phyloP scores from a whole-genome alignment of 1,140 invertebrate genomes.

The Dendrolimus punctatus region DNA sequence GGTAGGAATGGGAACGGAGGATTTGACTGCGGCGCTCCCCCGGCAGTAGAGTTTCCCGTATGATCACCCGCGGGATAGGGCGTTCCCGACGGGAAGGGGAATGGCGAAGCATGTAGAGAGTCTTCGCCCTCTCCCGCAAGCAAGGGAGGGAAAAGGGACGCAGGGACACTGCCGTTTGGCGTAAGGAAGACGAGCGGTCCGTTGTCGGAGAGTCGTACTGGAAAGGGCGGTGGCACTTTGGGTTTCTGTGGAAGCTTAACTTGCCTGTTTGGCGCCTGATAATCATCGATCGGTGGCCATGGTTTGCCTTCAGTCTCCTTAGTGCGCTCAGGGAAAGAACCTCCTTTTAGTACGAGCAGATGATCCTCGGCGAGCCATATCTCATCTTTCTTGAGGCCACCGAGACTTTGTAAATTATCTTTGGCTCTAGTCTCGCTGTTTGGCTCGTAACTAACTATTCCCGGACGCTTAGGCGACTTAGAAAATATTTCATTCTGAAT shows the following conservation, averaged over 20 bases:
- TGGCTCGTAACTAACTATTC: constrained; percentile 83
- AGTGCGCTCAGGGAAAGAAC: constrained; percentile 74
- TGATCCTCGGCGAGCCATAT: constrained; percentile 94
- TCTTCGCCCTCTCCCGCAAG: constrained; percentile 74
- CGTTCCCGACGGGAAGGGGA: constrained; percentile 71
- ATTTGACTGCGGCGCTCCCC: constrained; percentile 73
- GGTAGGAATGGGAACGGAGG: constrained; percentile 74
- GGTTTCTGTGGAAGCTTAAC: constrained; percentile 83
- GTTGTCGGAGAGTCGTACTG: constrained; percentile 84
- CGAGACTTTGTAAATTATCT: constrained; percentile 84
- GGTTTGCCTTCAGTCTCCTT: constrained; percentile 53
- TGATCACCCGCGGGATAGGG: constrained; percentile 66
- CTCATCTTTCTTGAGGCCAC: constrained; percentile 86
- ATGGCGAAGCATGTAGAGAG: constrained; percentile 68
- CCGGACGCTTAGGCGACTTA: constrained; percentile 78
- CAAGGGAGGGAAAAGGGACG: constrained; percentile 62
- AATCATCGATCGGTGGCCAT: constrained; percentile 88
- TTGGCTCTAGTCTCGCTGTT: constrained; percentile 83
- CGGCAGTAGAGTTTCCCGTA: constrained; percentile 75
- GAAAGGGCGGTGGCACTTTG: constrained; percentile 90
- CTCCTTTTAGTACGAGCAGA: constrained; percentile 86
- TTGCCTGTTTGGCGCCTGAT: constrained; percentile 83
- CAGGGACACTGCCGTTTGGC: constrained; percentile 73
- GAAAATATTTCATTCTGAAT: constrained; percentile 88
- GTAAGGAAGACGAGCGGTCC: constrained; percentile 85